Evolutionary conservation across 2,888 invertebrate species (phyloP), one percentile per base, ranked within the genome.

Genomic region (Torymus texanus): DNA sequence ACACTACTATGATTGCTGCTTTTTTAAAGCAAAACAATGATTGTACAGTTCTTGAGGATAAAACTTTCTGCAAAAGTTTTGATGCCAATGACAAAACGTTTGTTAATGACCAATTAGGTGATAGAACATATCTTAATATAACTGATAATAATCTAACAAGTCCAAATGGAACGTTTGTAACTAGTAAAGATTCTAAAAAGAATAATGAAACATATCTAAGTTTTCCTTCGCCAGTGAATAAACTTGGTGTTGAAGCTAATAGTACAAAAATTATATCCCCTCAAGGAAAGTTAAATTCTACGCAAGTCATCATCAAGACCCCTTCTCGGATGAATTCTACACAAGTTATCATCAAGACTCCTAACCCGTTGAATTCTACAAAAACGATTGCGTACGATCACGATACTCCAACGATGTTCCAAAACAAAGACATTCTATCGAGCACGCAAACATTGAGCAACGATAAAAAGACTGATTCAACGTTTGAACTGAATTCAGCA

Each of bases 191-290:
- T 74, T 29, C 29, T 51, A 41, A 74, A 79, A 29, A 75, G 71
- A 58, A 29, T 29, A 83, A 82, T 65, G 82, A 83, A 68, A 80
- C 82, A n/a, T 84, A 82, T 70, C 58, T 66, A 0, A 66, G 55
- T 77, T 73, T 81, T 79, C 83, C 84, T 84, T 85, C 84, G 79
- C 78, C 81, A n/a, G 66, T 79, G 70, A 79, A 78, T 78, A 73
- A 83, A 74, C 51, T 18, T 56, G 53, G 68, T n/a, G 67, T 18
- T 56, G 53, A 72, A 29, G 67, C 77, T 8, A 71, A 51, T 58
- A 75, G 77, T 78, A 62, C 63, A 59, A 82, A 74, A 24, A 59
- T 70, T 2, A 53, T 75, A 66, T 81, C 82, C 56, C 75, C 73
- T 53, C 66, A 74, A 29, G 77, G 70, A 73, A 41, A 70, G 12